phyloP scores from a whole-genome alignment of 2,888 invertebrate genomes.

The Ornithoptera priamus region DNA sequence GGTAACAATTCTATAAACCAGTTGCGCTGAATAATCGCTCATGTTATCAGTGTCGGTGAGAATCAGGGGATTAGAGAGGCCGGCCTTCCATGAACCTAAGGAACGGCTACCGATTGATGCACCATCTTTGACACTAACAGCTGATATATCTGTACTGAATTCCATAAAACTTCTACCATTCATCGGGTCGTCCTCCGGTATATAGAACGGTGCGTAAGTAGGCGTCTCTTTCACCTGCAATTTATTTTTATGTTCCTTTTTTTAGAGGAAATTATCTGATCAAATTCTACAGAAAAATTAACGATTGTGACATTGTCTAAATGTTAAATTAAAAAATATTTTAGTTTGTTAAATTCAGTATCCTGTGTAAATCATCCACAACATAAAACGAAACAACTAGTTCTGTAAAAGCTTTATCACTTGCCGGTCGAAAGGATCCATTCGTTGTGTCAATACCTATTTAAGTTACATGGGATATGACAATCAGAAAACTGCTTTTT shows the following conservation, averaged over 20 bases:
- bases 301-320: neutral
- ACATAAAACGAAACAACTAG: neutral
- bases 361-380: neutral
- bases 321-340: neutral
- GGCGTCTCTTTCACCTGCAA: conserved; percentile 81
- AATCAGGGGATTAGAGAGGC: conserved; percentile 83
- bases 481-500: conserved; percentile 4
- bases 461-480: neutral
- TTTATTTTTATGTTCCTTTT: neutral
- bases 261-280: no score
- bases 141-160: conserved; percentile 85
- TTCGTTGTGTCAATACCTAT: neutral
- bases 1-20: conserved; percentile 92
- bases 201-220: conserved; percentile 84
- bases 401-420: neutral
- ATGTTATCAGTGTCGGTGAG: conserved; percentile 83
- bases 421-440: neutral
- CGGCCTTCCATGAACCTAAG: conserved; percentile 89
- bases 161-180: conserved; percentile 89
- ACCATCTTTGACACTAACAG: conserved; percentile 86
- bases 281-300: neutral
- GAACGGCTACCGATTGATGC: conserved; percentile 85
- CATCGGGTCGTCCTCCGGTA: conserved; percentile 80
- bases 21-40: conserved; percentile 88
- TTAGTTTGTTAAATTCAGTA: neutral